Evolutionary conservation across 2,113 vertebrate species (phyloP).

Genomic region (Ifrita kowaldi): DNA sequence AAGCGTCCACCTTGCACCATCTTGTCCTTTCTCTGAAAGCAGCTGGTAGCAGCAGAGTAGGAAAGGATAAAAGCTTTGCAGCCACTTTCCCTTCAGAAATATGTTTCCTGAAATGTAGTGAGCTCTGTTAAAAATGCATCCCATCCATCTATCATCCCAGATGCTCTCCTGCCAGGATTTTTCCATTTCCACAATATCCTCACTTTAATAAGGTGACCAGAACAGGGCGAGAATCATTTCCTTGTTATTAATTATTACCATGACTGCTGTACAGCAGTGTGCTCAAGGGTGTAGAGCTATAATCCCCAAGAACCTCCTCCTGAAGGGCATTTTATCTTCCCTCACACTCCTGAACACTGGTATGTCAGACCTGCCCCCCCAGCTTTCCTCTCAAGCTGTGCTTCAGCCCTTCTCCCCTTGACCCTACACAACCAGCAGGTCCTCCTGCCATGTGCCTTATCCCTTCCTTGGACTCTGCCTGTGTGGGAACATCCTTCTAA

Average conservation of each 20-base stretch:
- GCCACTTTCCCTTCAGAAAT: constrained; percentile 31
- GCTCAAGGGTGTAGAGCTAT: constrained; percentile 58
- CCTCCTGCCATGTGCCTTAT: background rate
- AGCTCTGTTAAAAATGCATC: constrained; percentile 67
- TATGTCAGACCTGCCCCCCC: background rate
- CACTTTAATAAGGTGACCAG: constrained; percentile 67
- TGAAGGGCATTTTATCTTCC: constrained; percentile 54
- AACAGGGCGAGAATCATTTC: constrained; percentile 67
- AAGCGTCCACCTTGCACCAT: background rate
- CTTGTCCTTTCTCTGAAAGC: background rate
- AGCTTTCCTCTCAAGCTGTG: background rate
- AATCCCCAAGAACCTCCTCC: constrained; percentile 41
- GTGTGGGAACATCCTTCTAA: background rate
- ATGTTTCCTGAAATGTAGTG: constrained; percentile 54
- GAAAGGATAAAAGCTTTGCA: constrained; percentile 9
- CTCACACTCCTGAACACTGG: background rate
- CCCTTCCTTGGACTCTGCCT: background rate
- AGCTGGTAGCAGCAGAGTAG: background rate
- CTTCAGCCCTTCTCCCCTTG: constrained; percentile 10
- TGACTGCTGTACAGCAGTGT: constrained; percentile 49
- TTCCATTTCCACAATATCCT: constrained; percentile 71
- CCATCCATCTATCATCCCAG: constrained; percentile 64
- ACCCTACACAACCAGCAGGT: background rate
- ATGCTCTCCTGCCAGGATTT: constrained; percentile 64
- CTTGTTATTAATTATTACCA: constrained; percentile 69